Conservation (phyloP, 1,140 invertebrate genomes). For the Himalopsyche phryganea region DNA sequence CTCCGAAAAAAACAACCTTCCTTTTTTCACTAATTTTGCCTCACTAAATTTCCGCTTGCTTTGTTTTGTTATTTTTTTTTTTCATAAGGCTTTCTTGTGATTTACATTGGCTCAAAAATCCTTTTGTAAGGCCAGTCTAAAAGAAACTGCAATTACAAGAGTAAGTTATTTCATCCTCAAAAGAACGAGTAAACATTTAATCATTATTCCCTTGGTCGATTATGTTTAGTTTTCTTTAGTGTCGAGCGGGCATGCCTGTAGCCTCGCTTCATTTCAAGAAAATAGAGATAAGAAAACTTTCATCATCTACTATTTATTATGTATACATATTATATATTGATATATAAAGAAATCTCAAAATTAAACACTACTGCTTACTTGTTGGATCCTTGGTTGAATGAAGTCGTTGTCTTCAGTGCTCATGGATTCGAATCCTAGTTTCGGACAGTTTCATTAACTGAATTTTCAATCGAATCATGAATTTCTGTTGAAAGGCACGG, state of each 20-base stretch:
- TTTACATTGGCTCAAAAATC: conserved; percentile 1
- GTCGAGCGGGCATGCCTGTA: conserved; percentile 5
- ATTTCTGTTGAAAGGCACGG: too few species aligned
- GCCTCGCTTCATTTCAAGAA: conserved; percentile 1
- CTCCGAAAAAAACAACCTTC: too few species aligned
- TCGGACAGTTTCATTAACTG: too few species aligned
- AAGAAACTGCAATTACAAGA: conserved; percentile 11
- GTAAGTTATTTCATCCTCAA: conserved; percentile 25
- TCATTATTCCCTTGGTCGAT: conserved; percentile 1
- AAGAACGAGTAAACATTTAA: conserved; percentile 12
- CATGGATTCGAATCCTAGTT: too few species aligned
- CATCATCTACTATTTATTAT: too few species aligned
- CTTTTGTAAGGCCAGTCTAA: conserved; percentile 1
- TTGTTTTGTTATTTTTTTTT: neutral
- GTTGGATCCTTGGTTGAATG: too few species aligned
- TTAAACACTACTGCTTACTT: too few species aligned
- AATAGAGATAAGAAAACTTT: neutral
- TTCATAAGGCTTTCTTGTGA: neutral
- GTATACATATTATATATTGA: too few species aligned
- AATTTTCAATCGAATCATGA: too few species aligned
- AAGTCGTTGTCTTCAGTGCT: too few species aligned
- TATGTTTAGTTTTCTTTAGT: conserved; percentile 20
- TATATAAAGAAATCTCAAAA: conserved; percentile 6
- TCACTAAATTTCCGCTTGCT: too few species aligned
- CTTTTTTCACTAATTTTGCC: too few species aligned